phyloP scores from a whole-genome alignment of 2,113 vertebrate genomes.

The Takifugu bimaculatus region DNA sequence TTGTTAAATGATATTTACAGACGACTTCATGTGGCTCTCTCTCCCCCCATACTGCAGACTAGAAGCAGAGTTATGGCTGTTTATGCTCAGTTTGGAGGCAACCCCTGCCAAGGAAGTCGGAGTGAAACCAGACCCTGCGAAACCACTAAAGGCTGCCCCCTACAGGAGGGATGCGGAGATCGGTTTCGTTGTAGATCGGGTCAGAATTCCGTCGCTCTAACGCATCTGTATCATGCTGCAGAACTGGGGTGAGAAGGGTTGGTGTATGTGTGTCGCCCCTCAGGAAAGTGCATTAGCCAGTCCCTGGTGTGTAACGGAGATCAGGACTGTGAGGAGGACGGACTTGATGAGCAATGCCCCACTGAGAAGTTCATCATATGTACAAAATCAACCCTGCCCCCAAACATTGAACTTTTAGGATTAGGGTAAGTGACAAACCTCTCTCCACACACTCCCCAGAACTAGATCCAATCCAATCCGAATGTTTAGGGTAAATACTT shows the following conservation, averaged over 20 bases:
- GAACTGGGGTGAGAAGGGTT: neutral
- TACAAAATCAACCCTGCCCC: slow-evolving; percentile 58
- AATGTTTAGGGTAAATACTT: neutral
- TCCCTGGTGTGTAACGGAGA: slow-evolving; percentile 86
- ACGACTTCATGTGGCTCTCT: neutral
- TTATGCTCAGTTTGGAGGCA: slow-evolving; percentile 85
- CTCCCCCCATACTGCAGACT: slow-evolving; percentile 63
- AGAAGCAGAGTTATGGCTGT: slow-evolving; percentile 73
- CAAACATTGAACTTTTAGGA: slow-evolving; percentile 79
- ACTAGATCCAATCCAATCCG: too few relatives aligned
- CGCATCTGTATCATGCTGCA: neutral
- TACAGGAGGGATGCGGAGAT: slow-evolving; percentile 82
- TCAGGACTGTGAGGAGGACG: slow-evolving; percentile 85
- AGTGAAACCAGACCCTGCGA: slow-evolving; percentile 75
- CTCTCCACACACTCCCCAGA: neutral
- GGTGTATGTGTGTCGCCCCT: slow-evolving; percentile 4
- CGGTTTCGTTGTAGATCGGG: slow-evolving; percentile 88
- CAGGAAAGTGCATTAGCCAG: slow-evolving; percentile 83
- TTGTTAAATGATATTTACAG: neutral
- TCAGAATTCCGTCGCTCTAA: slow-evolving; percentile 25
- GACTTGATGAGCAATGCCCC: slow-evolving; percentile 78
- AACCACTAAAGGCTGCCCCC: slow-evolving; percentile 79
- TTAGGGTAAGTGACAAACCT: slow-evolving; percentile 69
- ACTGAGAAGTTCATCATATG: slow-evolving; percentile 54
- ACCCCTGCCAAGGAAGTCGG: slow-evolving; percentile 69